These are phyloP conservation scores for Amphipyra tragopoginis DNA, from an alignment of 2,888 invertebrate species.

Conservation along the genomic window DNA sequence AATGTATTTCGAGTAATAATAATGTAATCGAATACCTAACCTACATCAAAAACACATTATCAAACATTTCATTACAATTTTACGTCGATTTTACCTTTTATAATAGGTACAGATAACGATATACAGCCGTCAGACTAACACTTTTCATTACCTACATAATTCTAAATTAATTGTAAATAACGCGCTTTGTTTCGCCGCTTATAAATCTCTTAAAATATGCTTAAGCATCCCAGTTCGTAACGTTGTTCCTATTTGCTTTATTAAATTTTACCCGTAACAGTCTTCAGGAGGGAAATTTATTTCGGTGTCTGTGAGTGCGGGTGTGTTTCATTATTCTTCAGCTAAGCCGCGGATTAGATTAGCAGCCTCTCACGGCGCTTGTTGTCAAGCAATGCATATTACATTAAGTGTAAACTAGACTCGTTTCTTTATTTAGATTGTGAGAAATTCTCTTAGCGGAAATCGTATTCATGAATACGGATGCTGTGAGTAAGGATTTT, in stretches of 20 bases:
- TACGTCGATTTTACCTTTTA: slow-evolving; percentile 29
- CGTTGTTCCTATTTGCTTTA: slow-evolving; percentile 82
- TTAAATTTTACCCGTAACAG: slow-evolving; percentile 81
- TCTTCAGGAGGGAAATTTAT: slow-evolving; percentile 78
- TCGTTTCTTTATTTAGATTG: slow-evolving; percentile 49
- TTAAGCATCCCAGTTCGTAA: slow-evolving; percentile 73
- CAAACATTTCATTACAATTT: slow-evolving; percentile 35
- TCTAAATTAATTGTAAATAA: slow-evolving; percentile 80
- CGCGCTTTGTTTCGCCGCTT: slow-evolving; percentile 72
- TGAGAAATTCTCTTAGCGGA: slow-evolving; percentile 19
- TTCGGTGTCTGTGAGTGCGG: slow-evolving; percentile 75
- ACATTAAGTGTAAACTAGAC: slow-evolving; percentile 60
- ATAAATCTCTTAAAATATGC: slow-evolving; percentile 82
- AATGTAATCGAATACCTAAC: slow-evolving; percentile 36
- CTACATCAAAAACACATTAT: slow-evolving; percentile 36
- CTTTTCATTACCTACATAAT: slow-evolving; percentile 74
- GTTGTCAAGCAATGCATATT: slow-evolving; percentile 62
- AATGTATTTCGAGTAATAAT: slow-evolving; percentile 25
- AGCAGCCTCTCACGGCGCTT: slow-evolving; percentile 66
- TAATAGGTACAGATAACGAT: slow-evolving; percentile 28
- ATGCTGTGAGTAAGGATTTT: slow-evolving; percentile 11
- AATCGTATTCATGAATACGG: slow-evolving; percentile 36
- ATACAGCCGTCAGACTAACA: slow-evolving; percentile 61
- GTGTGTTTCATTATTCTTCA: slow-evolving; percentile 75
- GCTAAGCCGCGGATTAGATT: slow-evolving; percentile 76